Percentiles rank a stretch among this genome's conserved stretches.
Evolutionary conservation across 2,888 invertebrate genomes (phyloP).

Genomic region (Leucophenga montana): DNA sequence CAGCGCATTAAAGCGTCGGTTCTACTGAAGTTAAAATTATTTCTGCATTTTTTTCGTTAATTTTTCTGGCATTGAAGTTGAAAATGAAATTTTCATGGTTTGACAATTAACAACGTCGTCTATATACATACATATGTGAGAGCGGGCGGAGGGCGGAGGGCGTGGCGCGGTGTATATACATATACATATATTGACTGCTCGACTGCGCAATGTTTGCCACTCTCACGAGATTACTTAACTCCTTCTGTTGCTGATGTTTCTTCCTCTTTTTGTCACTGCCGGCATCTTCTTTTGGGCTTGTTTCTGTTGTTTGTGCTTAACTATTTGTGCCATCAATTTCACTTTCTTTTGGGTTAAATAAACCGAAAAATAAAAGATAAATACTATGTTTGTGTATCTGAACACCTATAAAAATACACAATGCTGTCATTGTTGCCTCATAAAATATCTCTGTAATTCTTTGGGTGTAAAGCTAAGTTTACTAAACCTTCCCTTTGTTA

Average conservation of each 20-base stretch:
- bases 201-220: conserved; percentile 63
- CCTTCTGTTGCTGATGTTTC: neutral
- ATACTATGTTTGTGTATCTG: too few species aligned
- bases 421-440: too few species aligned
- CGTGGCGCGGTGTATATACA: conserved; percentile 40
- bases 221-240: conserved; percentile 65
- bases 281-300: neutral
- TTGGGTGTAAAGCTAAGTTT: neutral
- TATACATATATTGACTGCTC: conserved; percentile 29
- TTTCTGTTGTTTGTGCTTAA: conserved; percentile 14
- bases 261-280: conserved; percentile 9
- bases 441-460: too few species aligned
- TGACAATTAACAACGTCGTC: conserved; percentile 42
- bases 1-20: neutral
- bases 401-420: too few species aligned
- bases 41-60: conserved; percentile 31
- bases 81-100: conserved; percentile 54
- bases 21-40: neutral
- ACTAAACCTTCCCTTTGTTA: neutral
- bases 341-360: conserved; percentile 59
- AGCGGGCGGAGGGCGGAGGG: conserved; percentile 18
- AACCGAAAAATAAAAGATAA: conserved; percentile 27
- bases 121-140: too few species aligned
- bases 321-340: conserved; percentile 68
- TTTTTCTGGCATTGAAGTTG: conserved; percentile 52